phyloP scores from a whole-genome alignment of 2,113 vertebrate genomes.

The Bos javanicus region DNA sequence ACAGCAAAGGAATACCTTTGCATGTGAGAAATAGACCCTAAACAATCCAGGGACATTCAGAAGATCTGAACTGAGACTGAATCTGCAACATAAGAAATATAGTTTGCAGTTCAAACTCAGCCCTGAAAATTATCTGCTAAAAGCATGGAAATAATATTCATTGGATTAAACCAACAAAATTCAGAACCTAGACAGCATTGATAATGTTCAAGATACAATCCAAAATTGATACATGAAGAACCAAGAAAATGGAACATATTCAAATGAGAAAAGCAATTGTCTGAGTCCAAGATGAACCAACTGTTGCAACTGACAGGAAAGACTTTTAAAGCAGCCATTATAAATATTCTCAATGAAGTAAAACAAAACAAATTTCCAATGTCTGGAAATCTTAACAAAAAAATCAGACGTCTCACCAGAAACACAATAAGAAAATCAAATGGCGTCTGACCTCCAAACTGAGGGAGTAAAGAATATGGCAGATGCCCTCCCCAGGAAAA shows the following conservation, averaged over 20 bases:
- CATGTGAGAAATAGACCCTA: neutral
- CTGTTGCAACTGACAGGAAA: neutral
- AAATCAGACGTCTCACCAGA: neutral
- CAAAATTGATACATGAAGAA: neutral
- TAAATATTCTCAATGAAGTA: neutral
- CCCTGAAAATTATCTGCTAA: neutral
- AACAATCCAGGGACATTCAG: neutral
- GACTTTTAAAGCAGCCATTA: neutral
- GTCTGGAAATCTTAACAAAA: neutral
- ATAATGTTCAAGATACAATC: neutral
- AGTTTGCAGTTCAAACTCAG: neutral
- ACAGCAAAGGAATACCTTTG: neutral
- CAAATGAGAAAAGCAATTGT: neutral
- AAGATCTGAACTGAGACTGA: neutral
- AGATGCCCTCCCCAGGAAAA: neutral
- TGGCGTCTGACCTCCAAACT: neutral
- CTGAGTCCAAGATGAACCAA: neutral
- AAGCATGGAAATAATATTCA: neutral
- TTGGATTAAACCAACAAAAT: neutral
- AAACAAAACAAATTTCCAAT: neutral
- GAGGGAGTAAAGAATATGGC: neutral
- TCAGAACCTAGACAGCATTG: neutral
- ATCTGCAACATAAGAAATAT: neutral
- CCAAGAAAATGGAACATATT: neutral
- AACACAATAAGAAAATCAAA: neutral